Base-by-base conservation (phyloP, 2,888 invertebrate genomes). In the Luperina testacea region DNA sequence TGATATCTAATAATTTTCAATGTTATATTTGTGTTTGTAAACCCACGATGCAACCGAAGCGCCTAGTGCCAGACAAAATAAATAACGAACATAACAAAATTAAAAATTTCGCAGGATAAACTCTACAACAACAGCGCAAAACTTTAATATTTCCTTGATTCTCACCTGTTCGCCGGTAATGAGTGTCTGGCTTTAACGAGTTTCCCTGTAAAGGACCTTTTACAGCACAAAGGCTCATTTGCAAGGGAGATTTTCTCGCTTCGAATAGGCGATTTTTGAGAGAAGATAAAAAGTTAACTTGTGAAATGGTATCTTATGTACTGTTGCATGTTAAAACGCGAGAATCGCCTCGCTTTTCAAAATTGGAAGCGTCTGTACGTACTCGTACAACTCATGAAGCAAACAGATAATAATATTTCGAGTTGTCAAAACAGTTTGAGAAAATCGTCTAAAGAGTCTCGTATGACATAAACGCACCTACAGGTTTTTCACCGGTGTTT, bases 161-260 rank as follows among this genome's bases (percentile, higher is more conserved):
- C 57, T 64, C 75, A 87, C 82, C 82, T 87, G 82, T 59, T 67
- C 51, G 24, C 63, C 78, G 61, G 76, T 84, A 84, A 85, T 84
- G 78, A 82, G 83, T 69, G 69, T 73, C 78, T 75, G 51, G 71
- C 53, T 67, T 75, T 77, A 80, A 84, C 65, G 86, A 85, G 80
- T 53, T 77, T 77, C 64, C 45, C 45, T 78, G 45, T 61, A 71
- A 82, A 82, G 53, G 42, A 74, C 32, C 20, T 70, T 77, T 61
- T 53, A 61, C 59, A 65, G 38, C 38, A 65, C 72, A 45, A 59
- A 24, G 17, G 42, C 11, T 51, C 24, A 32, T 69, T 69, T 81
- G 61, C 38, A 53, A 8, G 0, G 4, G 24, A 7, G 0, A 65
- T 7, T 17, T 24, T 72, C 24, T 27, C 20, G 15, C 24, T 11